Percentiles rank a stretch among this genome's conserved stretches.
phyloP scores from a whole-genome alignment of 2,797 vertebrate species.

The Sternotherus odoratus region DNA sequence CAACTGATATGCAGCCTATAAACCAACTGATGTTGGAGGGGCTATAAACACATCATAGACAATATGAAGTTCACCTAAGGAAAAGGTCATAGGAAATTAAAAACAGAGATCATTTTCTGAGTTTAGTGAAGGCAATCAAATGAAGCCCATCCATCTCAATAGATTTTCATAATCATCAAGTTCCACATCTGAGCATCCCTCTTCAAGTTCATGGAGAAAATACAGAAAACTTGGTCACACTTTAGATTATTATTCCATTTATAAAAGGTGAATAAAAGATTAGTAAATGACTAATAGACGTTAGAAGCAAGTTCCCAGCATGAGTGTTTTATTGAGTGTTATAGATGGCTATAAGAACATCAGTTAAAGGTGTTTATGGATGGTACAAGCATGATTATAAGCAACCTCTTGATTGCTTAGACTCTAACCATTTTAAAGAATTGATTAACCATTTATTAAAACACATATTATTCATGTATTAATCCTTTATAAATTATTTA shows the following conservation, averaged over 20 bases:
- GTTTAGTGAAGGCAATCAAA: not conserved
- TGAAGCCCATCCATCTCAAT: not conserved
- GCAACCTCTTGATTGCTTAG: not conserved
- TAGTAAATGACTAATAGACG: not conserved
- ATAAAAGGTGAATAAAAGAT: not conserved
- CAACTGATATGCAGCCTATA: not conserved
- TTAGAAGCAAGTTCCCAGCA: not conserved
- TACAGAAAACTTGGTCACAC: not conserved
- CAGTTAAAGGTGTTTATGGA: not conserved
- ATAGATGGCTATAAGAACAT: not conserved
- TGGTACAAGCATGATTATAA: not conserved
- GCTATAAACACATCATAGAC: not conserved
- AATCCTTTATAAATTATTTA: not conserved
- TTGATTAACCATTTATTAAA: too few relatives aligned
- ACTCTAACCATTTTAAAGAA: not conserved
- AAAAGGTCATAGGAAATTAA: accelerated
- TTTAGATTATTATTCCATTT: not conserved
- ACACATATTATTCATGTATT: not conserved
- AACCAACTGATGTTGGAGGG: not conserved
- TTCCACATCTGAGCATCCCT: not conserved
- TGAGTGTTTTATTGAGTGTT: not conserved
- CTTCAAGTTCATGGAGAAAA: not conserved
- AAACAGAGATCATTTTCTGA: not conserved
- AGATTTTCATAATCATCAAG: not conserved
- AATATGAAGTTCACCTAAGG: not conserved